Base-by-base conservation (phyloP, 2,797 vertebrate species). In the Notoglanidium macrostoma region DNA sequence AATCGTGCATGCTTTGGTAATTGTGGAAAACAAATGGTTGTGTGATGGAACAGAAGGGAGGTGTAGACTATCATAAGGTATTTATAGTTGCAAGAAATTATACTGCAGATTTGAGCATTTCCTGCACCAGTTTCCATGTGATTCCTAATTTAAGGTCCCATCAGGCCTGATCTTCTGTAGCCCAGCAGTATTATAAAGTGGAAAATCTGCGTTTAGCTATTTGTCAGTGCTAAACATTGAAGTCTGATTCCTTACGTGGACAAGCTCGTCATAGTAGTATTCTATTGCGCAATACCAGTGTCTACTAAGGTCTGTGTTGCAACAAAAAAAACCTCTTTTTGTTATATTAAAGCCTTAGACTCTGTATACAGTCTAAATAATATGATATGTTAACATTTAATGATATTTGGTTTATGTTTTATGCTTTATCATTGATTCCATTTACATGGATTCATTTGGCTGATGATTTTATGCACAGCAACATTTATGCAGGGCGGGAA, bases 121-220 rank as follows among this genome's bases (percentile, higher is more conserved):
- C n/a, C 19, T 88, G 51, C 83, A 67, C 35, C 79, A 84, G 49
- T 84, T 87, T 89, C 85, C n/a, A 35, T 65, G 19, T 44, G 59
- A 54, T 83, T 87, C 57, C 79, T 88, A 55, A 89, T 88, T 70
- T 77, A 85, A 86, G 80, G 83, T 29, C 59, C 19, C 77, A 87
- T 87, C 72, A 80, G 86, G 67, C 51, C 21, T 74, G 79, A 80
- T 89, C 51, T 68, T 88, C 85, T 72, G 35, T 65, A 86, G 85
- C 82, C 82, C 32, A 74, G 87, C 82, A 81, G 83, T 88, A 87
- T 86, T 68, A 87, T 78, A 70, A 85, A 89, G 86, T 73, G 46
- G 73, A 86, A 40, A 72, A 68, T 80, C 54, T 29, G 55, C 55
- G 49, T 74, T 87, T 73, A 67, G 68, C 44, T 61, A 86, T 90